phyloP scores from a whole-genome alignment of 2,113 vertebrate genomes.

The Semnopithecus entellus region DNA sequence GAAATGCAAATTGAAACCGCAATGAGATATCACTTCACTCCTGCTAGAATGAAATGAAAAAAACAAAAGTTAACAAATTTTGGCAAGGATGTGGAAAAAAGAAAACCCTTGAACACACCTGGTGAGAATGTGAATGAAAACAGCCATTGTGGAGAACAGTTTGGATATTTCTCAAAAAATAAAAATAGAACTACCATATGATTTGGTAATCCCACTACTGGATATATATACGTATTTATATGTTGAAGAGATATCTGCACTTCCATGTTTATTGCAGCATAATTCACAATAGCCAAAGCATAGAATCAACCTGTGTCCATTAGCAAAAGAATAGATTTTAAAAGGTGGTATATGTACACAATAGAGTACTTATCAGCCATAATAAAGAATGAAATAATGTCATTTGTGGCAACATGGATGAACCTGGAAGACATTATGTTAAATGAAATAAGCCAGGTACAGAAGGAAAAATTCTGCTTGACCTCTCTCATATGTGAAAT shows the following conservation, averaged over 20 bases:
- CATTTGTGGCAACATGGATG: neutral
- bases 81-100: neutral
- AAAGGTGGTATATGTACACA: neutral
- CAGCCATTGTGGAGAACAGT: neutral
- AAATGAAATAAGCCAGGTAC: neutral
- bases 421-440: neutral
- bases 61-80: neutral
- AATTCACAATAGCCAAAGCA: neutral
- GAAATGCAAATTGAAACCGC: neutral
- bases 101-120: neutral
- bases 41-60: too few relatives aligned
- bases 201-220: neutral
- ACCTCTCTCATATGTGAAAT: neutral
- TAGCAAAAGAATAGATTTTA: neutral
- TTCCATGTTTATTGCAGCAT: neutral
- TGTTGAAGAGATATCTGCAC: too few relatives aligned
- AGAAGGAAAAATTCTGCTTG: too few relatives aligned
- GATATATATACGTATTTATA: neutral
- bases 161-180: neutral
- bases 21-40: too few relatives aligned
- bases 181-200: neutral
- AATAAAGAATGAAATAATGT: neutral
- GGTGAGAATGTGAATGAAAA: neutral
- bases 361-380: neutral
- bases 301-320: neutral